Percentiles rank a stretch among this genome's conserved stretches.
Evolutionary conservation across 2,113 vertebrate genomes (phyloP).

Genomic region (Melanerpes aurifrons): DNA sequence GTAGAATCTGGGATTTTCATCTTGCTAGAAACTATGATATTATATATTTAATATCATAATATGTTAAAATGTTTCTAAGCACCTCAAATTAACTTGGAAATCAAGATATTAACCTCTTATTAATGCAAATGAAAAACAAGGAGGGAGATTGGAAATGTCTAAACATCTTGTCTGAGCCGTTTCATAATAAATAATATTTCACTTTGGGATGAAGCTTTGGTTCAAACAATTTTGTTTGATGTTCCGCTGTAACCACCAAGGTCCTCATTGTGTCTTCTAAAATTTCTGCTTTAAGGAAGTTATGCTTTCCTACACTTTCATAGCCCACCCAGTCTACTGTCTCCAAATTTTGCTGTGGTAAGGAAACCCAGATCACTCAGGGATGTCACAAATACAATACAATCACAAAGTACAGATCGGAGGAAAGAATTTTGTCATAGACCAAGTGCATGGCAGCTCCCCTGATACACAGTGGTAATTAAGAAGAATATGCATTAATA

Average conservation of each 20-base stretch:
- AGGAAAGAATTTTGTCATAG: not conserved
- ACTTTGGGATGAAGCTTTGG: not conserved
- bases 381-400: not conserved
- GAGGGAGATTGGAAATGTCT: not conserved
- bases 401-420: not conserved
- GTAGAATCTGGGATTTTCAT: conserved; percentile 22
- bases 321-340: not conserved
- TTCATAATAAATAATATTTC: conserved; percentile 39
- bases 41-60: conserved; percentile 37
- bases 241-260: not conserved
- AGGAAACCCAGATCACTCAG: not conserved
- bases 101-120: not conserved
- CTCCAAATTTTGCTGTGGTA: not conserved
- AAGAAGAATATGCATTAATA: not conserved
- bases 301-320: not conserved
- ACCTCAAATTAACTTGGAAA: not conserved
- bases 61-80: not conserved
- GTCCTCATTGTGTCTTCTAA: not conserved
- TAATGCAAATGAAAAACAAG: not conserved
- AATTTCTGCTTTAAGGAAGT: not conserved
- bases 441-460: not conserved
- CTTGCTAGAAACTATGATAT: conserved; percentile 27
- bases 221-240: conserved; percentile 18
- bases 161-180: not conserved
- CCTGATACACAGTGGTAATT: not conserved